A percentile compares a stretch with the other conserved stretches of the same genome.
Conservation (phyloP, 1,140 invertebrate genomes). For the Rhyzopertha dominica region DNA sequence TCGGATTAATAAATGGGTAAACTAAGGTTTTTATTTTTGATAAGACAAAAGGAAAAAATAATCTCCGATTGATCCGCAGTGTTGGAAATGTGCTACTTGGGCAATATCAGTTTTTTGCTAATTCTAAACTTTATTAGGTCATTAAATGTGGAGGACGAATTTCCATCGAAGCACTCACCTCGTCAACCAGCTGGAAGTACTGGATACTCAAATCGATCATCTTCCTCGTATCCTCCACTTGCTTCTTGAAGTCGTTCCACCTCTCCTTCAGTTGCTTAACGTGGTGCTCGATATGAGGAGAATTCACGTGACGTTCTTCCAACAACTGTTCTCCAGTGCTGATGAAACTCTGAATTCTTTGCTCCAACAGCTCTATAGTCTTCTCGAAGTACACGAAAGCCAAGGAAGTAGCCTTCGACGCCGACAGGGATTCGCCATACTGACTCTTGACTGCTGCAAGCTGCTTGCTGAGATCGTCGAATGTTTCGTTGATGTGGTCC, state of each 20-base stretch:
- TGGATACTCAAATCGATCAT: constrained; percentile 52
- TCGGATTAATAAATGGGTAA: no score
- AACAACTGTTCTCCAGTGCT: constrained; percentile 64
- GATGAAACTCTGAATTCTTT: constrained; percentile 68
- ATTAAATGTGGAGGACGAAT: no score
- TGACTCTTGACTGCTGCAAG: constrained; percentile 58
- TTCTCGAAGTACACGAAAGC: constrained; percentile 75
- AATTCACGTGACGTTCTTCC: constrained; percentile 53
- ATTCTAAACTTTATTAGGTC: no score
- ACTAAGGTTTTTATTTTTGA: no score
- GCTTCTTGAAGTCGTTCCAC: constrained; percentile 67
- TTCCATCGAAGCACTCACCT: constrained; percentile 40
- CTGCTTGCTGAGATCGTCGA: constrained; percentile 62
- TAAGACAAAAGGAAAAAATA: no score
- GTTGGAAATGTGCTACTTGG: background rate
- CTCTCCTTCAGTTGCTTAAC: constrained; percentile 62
- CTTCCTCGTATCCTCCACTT: constrained; percentile 61
- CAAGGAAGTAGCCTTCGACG: constrained; percentile 63
- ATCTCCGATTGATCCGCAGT: background rate
- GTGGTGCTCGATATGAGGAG: constrained; percentile 57
- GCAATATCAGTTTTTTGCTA: no score
- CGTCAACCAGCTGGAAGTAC: constrained; percentile 55
- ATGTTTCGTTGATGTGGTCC: constrained; percentile 65
- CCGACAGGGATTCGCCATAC: constrained; percentile 66
- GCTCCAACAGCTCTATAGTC: constrained; percentile 71